Base-by-base conservation (phyloP, 2,888 invertebrate species). In the Eupsilia transversa region DNA sequence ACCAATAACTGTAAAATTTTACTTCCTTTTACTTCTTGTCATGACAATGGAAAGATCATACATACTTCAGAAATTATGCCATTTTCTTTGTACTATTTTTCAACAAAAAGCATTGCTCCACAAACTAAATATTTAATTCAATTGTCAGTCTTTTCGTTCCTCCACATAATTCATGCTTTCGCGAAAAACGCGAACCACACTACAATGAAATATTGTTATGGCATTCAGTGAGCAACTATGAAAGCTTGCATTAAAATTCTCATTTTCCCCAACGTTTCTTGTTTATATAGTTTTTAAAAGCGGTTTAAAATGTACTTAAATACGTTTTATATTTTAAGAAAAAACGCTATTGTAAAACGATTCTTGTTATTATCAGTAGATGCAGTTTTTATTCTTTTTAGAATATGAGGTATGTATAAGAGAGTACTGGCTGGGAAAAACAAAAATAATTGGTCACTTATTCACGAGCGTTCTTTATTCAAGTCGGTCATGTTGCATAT, bases 161-260 rank as follows among this genome's bases (percentile, higher is more conserved):
- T 27, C 54, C 57, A 43, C 59, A 77, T 59, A 77, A 52, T 60
- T 72, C 59, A 74, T 80, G 17, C 30, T 56, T 23, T 23, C 43
- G 27, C 23, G 54, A 60, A 64, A 74, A 67, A 59, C 46, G 43
- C 33, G 4, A 61, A 54, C 61, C 74, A 27, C 61, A 54, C 46
- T 35, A 77, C 63, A 72, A 52, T 82, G 77, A 80, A 71, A 82
- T 80, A 80, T 72, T 68, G 65, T 72, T 68, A 68, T 78, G n/a
- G 68, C 52, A 27, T 69, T 66, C 68, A 82, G 60, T 56, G 43
- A 77, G 65, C 57, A 60, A 80, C 35, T 79, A 49, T 65, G 52
- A 74, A 73, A 77, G 60, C 61, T 82, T 57, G 73, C 82, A 72
- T 73, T 77, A 69, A 80, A 81, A 69, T 65, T 7, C 23, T 77